Evolutionary conservation across 2,797 vertebrate genomes (phyloP).

Genomic region (Muraenolepis orangiensis): DNA sequence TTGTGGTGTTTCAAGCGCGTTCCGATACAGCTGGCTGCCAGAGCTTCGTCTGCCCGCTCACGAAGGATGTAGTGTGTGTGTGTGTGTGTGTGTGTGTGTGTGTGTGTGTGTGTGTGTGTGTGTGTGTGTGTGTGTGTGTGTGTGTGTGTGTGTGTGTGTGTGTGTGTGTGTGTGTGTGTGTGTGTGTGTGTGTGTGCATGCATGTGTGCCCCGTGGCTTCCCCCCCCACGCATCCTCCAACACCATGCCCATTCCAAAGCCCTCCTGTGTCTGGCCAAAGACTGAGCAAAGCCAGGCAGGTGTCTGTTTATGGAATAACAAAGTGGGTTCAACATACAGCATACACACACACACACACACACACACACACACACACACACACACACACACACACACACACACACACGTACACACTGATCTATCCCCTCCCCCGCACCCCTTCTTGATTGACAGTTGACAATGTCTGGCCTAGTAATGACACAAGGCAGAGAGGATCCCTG

Average conservation of each 20-base stretch:
- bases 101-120: neutral
- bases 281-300: neutral
- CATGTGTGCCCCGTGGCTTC: too few species aligned
- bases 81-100: neutral
- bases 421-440: conserved; percentile 7
- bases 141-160: neutral
- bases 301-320: neutral
- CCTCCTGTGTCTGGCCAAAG: neutral
- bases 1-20: conserved; percentile 22
- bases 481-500: conserved; percentile 11
- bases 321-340: too few species aligned
- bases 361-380: neutral
- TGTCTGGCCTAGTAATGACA: conserved; percentile 18
- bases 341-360: neutral
- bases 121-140: neutral
- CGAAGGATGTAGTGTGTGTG: conserved; percentile 8
- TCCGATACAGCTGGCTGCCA: neutral
- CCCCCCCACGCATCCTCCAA: neutral
- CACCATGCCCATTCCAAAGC: neutral
- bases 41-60: conserved; percentile 17
- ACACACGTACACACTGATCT: conserved; percentile 3
- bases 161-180: neutral
- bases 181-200: neutral
- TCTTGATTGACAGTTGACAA: conserved; percentile 41
- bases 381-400: conserved; percentile 3